Evolutionary conservation across 2,888 invertebrate genomes (phyloP), one percentile per base, ranked within the genome.

Genomic region (Octonoba sinensis): DNA sequence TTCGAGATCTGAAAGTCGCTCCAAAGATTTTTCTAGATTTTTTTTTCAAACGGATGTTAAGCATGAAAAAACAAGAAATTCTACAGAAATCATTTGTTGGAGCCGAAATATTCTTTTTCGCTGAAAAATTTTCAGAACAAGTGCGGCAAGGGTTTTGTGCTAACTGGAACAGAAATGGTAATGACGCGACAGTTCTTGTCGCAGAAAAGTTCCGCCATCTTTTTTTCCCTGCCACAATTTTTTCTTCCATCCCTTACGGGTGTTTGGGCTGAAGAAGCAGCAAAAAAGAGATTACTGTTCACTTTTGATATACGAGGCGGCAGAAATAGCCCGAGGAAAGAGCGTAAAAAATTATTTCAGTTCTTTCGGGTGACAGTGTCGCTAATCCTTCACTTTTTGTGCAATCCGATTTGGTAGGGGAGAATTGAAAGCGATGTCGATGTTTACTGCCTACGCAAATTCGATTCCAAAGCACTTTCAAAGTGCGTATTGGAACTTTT

Each of bases 101-200:
- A 36, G 8, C 6, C 8, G 36, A 36, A 36, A 36, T 36, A 22
- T 22, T 24, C 20, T 24, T 24, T n/a, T 27, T 54, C 24, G 24
- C 1, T 12, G 3, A 27, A 44, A 51, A 72, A 72, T 44, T 67
- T 51, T 18, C 51, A 62, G 60, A 69, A 60, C 47, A 49, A 59
- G 74, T 56, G 56, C 36, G n/a, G 49, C 46, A 73, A 64, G 56
- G 22, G 74, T 59, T 66, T 54, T 65, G 72, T 79, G 72, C 62
- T 79, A 79, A 79, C 72, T 79, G 78, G 67, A 54, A 72, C 78
- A 79, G 78, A 79, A 79, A 79, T 79, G 78, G 78, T 79, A 79
- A 79, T 79, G 78, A 71, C 27, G 78, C 72, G 72, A 72, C 78
- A 72, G 65, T 60, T 69, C 54, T 51, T 54, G 36, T 36, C 15